Base-by-base conservation (phyloP, 2,888 invertebrate species). In the Ectemnius cavifrons region DNA sequence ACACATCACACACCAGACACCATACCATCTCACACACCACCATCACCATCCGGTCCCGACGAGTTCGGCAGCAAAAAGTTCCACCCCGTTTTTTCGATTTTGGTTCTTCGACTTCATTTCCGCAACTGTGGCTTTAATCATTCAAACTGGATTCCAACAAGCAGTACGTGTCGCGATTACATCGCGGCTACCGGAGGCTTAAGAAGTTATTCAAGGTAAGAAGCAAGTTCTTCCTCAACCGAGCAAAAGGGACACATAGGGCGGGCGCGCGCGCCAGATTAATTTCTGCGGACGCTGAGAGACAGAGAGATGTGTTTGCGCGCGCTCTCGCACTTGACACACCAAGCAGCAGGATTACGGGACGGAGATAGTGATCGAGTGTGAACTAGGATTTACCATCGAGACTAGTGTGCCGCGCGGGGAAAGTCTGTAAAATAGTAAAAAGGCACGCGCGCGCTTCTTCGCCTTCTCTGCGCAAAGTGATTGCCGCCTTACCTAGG, bases 81-180 rank as follows among this genome's bases (percentile, higher is more conserved):
- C 67, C 65, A 60, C 61, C 67, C 52, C 64, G 63, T 79, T 77
- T 47, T 68, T 73, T 73, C 73, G 66, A 64, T 73, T 84, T 83
- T 79, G 73, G 78, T 86, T 83, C 73, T 79, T 86, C 83, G 66
- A 46, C 82, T 82, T 83, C 71, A 70, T 83, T 83, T 75, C 73
- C 72, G 80, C 84, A 81, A 89, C 86, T 87, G 90, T 90, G 90
- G 89, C 89, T 89, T 88, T 87, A 89, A 90, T 85, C 87, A 87
- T 84, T 89, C 90, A 91, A 91, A 88, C 91, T 91, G 91, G 91
- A 91, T 90, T 90, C 91, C 90, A 90, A 90, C 88, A 90, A 91
- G 89, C 90, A 90, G 85, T 90, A 88, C 88, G 86, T 90, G 90
- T 91, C 90, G 90, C 91, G 90, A 89, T 89, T 91, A 83, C 89